These are phyloP conservation scores for Drepana falcataria DNA, from an alignment of 2,888 invertebrate species.

Conservation along the genomic window DNA sequence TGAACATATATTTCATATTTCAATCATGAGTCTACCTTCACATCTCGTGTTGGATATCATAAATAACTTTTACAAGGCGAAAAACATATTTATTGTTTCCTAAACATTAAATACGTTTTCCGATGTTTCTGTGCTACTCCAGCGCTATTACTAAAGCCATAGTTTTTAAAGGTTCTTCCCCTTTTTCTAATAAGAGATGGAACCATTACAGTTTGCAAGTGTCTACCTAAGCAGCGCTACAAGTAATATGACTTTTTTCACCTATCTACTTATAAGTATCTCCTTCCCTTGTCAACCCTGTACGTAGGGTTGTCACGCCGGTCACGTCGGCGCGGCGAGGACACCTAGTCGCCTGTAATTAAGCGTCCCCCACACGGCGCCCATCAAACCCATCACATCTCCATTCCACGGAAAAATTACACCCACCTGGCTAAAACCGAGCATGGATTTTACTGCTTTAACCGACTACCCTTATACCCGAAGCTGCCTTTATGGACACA, in stretches of 20 bases:
- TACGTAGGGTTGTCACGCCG: constrained; percentile 15
- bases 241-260: too few species aligned
- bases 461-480: not conserved
- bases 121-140: too few species aligned
- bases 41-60: too few species aligned
- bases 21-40: not conserved
- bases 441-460: constrained; percentile 1
- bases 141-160: too few species aligned
- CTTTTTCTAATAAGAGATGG: too few species aligned
- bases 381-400: constrained; percentile 40
- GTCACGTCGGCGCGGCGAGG: constrained; percentile 22
- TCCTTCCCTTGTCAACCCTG: not conserved
- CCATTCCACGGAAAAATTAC: constrained; percentile 32
- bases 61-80: too few species aligned
- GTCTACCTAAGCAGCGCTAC: too few species aligned
- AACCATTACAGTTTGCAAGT: too few species aligned
- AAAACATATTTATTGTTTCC: too few species aligned
- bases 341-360: constrained; percentile 8
- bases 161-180: too few species aligned
- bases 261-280: not conserved
- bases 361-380: constrained; percentile 27
- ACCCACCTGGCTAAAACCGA: constrained; percentile 10
- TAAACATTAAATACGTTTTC: too few species aligned
- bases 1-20: not conserved
- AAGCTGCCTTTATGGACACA: not conserved